Base-by-base conservation (phyloP, 37 sponge, comb jelly and placozoan genomes). In the Crambe crambe region DNA sequence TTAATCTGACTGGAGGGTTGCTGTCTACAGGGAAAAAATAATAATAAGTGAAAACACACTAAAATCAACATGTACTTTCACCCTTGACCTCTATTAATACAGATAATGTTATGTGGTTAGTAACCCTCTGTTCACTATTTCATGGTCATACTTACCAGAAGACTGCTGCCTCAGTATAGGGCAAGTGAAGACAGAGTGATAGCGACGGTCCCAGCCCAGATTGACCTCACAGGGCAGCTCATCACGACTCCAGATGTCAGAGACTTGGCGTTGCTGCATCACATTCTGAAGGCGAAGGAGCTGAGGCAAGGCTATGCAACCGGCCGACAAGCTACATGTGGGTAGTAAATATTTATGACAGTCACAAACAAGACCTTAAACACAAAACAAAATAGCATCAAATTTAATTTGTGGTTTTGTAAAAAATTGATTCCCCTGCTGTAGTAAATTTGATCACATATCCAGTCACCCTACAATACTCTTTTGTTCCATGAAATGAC, bases 171-270 rank as follows among this genome's bases (percentile, higher is more conserved):
- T 70, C 20, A 98, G 89, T 30, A 98, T 95, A 58, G 99, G 99
- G 68, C 99, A 98, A 21, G 99, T 92, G 80, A 98, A 95, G 35
- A 95, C 74, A 37, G 92, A 86, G 75, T 98, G 99, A 62, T 87
- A 98, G 35, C 86, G 86, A 40, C 79, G 73, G 21, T 86, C 84
- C 71, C 80, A 79, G 29, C 92, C 88, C 6, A 95, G 89, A 64
- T 93, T 91, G 39, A 98, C 87, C 78, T 88, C 88, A 61, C 82
- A 81, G 8, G 88, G 95, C 18, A 94, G 82, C 73, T 94, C 95
- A 25, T 91, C 88, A 25, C 79, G 79, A 34, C 58, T 76, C 72
- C 85, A 80, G 43, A 94, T 84, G 62, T 94, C 91, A 12, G 75
- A 69, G 29, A 89, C 80, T 41, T 94, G 95, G 58, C 80, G 80